A percentile compares a stretch with the other conserved stretches of the same genome.
Conservation (phyloP, 2,797 vertebrate genomes). For the Hydrocynus forskahlii region DNA sequence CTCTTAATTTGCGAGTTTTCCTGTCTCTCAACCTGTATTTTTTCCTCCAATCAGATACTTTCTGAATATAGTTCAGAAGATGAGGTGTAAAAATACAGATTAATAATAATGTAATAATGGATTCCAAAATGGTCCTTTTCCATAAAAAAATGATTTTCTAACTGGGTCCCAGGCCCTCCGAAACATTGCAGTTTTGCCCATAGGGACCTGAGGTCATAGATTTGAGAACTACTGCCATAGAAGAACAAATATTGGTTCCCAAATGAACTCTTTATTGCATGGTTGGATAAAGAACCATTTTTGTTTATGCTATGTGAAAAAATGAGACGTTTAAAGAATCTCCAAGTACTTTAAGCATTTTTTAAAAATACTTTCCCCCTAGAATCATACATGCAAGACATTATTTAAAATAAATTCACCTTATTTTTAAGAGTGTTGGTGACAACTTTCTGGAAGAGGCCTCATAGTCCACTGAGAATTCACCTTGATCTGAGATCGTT, state of each 20-base stretch:
- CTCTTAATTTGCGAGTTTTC: neutral
- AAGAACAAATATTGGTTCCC: neutral
- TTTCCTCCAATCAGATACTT: neutral
- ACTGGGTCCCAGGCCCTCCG: accelerated
- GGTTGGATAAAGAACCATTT: neutral
- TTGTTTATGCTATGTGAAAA: neutral
- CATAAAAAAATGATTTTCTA: neutral
- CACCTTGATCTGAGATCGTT: slow-evolving; percentile 34
- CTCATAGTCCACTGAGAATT: neutral
- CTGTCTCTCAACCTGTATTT: neutral
- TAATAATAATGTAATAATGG: no score
- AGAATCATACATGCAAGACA: neutral
- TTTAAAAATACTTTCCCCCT: neutral
- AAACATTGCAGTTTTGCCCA: no score
- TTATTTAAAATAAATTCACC: neutral
- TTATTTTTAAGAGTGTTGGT: neutral
- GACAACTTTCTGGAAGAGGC: neutral
- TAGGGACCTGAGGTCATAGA: no score
- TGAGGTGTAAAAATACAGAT: neutral
- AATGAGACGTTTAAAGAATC: neutral
- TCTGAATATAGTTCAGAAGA: neutral
- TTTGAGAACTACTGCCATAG: neutral
- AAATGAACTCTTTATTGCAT: neutral
- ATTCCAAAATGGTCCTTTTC: no score
- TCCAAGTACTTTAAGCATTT: neutral